These are phyloP conservation scores for Tubulanus polymorphus DNA, from an alignment of 2,888 invertebrate species.

Conservation along the genomic window DNA sequence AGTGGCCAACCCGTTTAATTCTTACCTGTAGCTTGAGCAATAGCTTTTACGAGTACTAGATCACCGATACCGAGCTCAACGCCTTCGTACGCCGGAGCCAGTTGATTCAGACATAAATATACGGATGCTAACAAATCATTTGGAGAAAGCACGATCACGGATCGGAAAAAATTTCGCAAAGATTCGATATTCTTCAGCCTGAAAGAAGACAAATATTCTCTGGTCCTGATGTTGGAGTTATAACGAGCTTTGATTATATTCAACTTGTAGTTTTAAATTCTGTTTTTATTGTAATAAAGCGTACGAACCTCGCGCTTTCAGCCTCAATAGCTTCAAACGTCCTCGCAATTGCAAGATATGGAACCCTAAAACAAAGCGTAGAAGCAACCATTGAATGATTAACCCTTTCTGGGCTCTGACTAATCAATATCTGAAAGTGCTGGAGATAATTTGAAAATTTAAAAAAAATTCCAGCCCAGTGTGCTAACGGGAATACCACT, in stretches of 20 bases:
- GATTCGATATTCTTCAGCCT: conserved; percentile 89
- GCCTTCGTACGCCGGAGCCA: conserved; percentile 95
- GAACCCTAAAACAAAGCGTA: conserved; percentile 69
- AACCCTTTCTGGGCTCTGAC: too few species aligned
- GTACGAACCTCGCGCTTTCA: conserved; percentile 33
- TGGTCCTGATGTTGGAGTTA: neutral
- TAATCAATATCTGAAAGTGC: too few species aligned
- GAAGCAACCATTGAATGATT: too few species aligned
- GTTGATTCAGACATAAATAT: conserved; percentile 90
- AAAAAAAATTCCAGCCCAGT: too few species aligned
- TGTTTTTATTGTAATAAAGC: neutral
- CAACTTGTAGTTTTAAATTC: neutral
- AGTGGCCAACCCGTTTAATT: too few species aligned
- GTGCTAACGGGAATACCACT: too few species aligned
- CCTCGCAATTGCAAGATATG: conserved; percentile 85
- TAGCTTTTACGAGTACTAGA: conserved; percentile 87
- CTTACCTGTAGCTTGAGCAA: conserved; percentile 61
- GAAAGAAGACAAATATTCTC: conserved; percentile 7
- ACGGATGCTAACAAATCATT: conserved; percentile 85
- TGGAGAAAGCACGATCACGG: conserved; percentile 82
- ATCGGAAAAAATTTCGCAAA: conserved; percentile 84
- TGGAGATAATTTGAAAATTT: too few species aligned
- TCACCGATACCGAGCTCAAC: conserved; percentile 88
- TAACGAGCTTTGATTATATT: neutral
- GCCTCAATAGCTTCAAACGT: conserved; percentile 87